Conservation (phyloP, 1,140 invertebrate species). For the Brachionus koreanus region DNA sequence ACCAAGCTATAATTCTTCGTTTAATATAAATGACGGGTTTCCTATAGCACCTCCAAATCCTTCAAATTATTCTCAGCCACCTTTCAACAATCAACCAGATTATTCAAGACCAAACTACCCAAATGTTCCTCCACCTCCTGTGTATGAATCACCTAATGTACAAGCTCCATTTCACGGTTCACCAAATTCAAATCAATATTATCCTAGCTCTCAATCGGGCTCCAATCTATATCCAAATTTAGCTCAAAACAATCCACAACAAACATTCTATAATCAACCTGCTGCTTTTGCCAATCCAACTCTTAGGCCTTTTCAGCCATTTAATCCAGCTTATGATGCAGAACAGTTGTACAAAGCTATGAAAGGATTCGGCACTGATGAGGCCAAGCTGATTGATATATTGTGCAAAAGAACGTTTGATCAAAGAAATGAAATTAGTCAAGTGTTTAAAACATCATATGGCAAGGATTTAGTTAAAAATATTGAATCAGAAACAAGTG, state of each 20-base stretch:
- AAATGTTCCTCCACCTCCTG: background rate
- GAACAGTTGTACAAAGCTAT: slow-evolving; percentile 56
- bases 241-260: background rate
- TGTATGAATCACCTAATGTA: background rate
- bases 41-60: background rate
- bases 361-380: slow-evolving; percentile 68
- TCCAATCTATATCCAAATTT: slow-evolving; percentile 15
- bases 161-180: background rate
- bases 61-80: background rate
- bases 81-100: background rate
- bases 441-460: slow-evolving; percentile 84
- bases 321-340: slow-evolving; percentile 53
- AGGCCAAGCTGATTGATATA: slow-evolving; percentile 83
- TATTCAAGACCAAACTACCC: background rate
- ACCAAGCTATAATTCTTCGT: background rate
- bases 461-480: slow-evolving; percentile 66
- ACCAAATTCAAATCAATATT: background rate
- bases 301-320: slow-evolving; percentile 51
- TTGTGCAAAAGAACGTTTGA: slow-evolving; percentile 78
- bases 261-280: background rate
- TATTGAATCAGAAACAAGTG: slow-evolving; percentile 57
- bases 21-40: background rate
- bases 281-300: slow-evolving; percentile 45
- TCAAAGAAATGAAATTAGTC: slow-evolving; percentile 81
- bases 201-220: background rate